Conservation (phyloP, 2,797 vertebrate species). For the Tolypeutes matacus region DNA sequence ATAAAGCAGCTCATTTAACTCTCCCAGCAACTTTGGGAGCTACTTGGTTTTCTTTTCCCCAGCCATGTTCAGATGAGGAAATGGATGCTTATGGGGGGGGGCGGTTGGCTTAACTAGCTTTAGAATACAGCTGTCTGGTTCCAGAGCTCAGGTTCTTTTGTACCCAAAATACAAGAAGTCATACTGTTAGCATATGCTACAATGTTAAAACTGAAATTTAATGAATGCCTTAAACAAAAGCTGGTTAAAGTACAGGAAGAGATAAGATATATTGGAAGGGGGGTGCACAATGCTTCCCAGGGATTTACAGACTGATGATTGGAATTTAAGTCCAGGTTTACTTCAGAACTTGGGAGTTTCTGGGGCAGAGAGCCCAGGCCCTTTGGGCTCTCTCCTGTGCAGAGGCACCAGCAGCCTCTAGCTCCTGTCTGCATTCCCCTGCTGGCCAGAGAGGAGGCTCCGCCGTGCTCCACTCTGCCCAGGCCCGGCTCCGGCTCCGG, state of each 20-base stretch:
- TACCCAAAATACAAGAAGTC: not conserved
- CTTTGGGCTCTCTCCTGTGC: not conserved
- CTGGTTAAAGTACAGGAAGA: not conserved
- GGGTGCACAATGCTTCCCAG: not conserved
- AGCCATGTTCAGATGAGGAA: accelerated
- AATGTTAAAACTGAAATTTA: not conserved
- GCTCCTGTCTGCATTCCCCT: too few relatives aligned
- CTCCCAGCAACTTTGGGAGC: not conserved
- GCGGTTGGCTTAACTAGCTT: accelerated
- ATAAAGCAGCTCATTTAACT: not conserved
- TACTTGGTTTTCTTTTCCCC: not conserved
- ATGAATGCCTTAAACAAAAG: not conserved
- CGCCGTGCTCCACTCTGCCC: too few relatives aligned
- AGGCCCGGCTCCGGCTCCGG: too few relatives aligned
- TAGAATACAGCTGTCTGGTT: not conserved
- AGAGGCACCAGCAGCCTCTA: not conserved
- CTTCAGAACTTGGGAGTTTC: not conserved
- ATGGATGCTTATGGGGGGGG: not conserved
- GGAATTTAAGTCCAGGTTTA: not conserved
- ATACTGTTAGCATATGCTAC: not conserved
- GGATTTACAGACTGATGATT: not conserved
- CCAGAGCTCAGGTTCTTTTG: not conserved
- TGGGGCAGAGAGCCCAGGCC: not conserved
- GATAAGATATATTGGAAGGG: not conserved
- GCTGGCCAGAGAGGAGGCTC: too few relatives aligned